Conservation (phyloP, 2,888 invertebrate genomes). For the Cheilosia impressa region DNA sequence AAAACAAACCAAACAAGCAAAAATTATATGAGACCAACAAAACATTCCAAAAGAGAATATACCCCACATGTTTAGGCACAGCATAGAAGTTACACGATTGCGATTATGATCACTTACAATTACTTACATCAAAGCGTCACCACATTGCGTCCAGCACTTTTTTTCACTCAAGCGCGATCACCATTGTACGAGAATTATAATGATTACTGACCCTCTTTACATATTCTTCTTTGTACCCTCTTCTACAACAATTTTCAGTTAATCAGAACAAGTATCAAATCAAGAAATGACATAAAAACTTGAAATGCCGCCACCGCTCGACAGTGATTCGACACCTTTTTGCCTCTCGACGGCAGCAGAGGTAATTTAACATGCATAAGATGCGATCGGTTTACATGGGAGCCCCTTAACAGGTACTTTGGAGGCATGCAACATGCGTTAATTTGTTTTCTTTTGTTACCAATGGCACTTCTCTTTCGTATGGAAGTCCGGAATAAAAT, state of each 20-base stretch:
- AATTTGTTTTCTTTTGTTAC: slow-evolving; percentile 55
- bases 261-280: slow-evolving; percentile 62
- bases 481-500: slow-evolving; percentile 10
- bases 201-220: slow-evolving; percentile 8
- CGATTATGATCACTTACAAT: slow-evolving; percentile 56
- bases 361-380: slow-evolving; percentile 64
- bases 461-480: slow-evolving; percentile 45
- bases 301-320: slow-evolving; percentile 22
- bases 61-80: not conserved
- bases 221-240: slow-evolving; percentile 20
- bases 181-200: not conserved
- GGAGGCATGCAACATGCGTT: slow-evolving; percentile 52
- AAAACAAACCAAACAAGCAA: not conserved
- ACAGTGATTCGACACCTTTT: slow-evolving; percentile 46
- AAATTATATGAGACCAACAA: slow-evolving; percentile 22
- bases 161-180: slow-evolving; percentile 9
- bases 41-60: not conserved
- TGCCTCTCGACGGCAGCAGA: not conserved
- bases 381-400: slow-evolving; percentile 56
- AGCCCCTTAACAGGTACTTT: slow-evolving; percentile 18
- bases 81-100: slow-evolving; percentile 28
- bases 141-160: not conserved
- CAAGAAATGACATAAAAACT: slow-evolving; percentile 26
- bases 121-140: slow-evolving; percentile 12
- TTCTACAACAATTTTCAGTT: slow-evolving; percentile 48